Evolutionary conservation across 2,797 vertebrate species (phyloP).

Genomic region (Pempheris klunzingeri): DNA sequence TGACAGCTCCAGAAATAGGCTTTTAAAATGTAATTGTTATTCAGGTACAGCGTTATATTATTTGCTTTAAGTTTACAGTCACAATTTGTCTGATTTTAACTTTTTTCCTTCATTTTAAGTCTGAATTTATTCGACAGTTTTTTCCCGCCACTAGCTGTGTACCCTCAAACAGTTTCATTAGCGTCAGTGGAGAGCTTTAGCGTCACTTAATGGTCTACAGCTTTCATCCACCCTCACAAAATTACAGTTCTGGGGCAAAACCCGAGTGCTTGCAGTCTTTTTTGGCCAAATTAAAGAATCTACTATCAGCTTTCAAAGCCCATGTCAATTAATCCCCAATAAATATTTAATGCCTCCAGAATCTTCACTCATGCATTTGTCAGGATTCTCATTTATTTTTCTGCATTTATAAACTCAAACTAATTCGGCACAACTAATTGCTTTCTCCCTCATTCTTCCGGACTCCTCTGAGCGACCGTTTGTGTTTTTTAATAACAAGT

Average conservation of each 20-base stretch:
- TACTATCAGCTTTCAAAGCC: conserved; percentile 29
- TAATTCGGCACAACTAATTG: conserved; percentile 55
- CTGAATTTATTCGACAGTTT: conserved; percentile 38
- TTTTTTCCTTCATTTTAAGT: conserved; percentile 43
- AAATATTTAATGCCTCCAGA: conserved; percentile 61
- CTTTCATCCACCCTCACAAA: conserved; percentile 5
- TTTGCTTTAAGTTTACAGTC: conserved; percentile 38
- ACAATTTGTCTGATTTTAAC: conserved; percentile 24
- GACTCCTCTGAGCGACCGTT: conserved; percentile 51
- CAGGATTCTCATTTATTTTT: conserved; percentile 62
- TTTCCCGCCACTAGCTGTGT: conserved; percentile 24
- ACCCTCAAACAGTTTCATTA: conserved; percentile 49
- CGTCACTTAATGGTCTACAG: conserved; percentile 11
- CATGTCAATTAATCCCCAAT: conserved; percentile 34
- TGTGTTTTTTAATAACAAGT: conserved; percentile 74
- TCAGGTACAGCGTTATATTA: conserved; percentile 29
- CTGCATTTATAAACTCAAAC: conserved; percentile 53
- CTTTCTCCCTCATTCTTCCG: conserved; percentile 38
- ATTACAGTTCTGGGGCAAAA: conserved; percentile 39
- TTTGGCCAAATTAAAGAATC: conserved; percentile 41
- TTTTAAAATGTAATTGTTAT: conserved; percentile 66
- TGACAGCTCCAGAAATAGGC: conserved; percentile 60
- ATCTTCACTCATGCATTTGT: conserved; percentile 30
- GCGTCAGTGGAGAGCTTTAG: conserved; percentile 32
- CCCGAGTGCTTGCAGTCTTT: conserved; percentile 8